phyloP scores from a whole-genome alignment of 2,797 vertebrate species.

The Enteromius paludinosus region DNA sequence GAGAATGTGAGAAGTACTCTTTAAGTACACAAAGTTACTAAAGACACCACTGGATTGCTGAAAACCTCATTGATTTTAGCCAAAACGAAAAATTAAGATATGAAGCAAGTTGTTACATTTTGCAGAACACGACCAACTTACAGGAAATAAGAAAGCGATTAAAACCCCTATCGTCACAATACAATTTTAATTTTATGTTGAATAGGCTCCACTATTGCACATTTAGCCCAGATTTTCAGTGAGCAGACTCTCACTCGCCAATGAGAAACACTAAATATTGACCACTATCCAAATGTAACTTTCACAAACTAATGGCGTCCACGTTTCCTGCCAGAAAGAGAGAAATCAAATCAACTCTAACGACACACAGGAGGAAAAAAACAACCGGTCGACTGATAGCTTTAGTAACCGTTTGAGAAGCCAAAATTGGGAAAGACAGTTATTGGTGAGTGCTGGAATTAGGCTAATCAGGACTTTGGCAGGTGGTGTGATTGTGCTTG shows the following conservation, averaged over 20 bases:
- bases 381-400: constrained; percentile 24
- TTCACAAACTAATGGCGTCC: constrained; percentile 31
- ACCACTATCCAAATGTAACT: constrained; percentile 15
- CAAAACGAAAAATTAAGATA: neutral
- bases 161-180: neutral
- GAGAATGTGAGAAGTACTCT: neutral
- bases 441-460: constrained; percentile 20
- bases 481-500: constrained; percentile 15
- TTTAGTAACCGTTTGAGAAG: constrained; percentile 3
- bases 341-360: constrained; percentile 37
- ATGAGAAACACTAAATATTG: constrained; percentile 19
- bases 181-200: neutral
- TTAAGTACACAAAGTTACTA: neutral
- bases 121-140: neutral
- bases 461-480: constrained; percentile 19
- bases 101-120: neutral
- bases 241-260: neutral
- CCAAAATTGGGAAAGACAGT: constrained; percentile 11
- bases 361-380: constrained; percentile 29
- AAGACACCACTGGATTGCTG: neutral
- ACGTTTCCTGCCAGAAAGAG: constrained; percentile 1
- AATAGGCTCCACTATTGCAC: neutral
- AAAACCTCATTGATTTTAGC: neutral
- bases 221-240: constrained; percentile 4
- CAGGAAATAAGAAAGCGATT: neutral